Base-by-base conservation (phyloP, 2,113 vertebrate genomes). In the Corydoras maculifer region DNA sequence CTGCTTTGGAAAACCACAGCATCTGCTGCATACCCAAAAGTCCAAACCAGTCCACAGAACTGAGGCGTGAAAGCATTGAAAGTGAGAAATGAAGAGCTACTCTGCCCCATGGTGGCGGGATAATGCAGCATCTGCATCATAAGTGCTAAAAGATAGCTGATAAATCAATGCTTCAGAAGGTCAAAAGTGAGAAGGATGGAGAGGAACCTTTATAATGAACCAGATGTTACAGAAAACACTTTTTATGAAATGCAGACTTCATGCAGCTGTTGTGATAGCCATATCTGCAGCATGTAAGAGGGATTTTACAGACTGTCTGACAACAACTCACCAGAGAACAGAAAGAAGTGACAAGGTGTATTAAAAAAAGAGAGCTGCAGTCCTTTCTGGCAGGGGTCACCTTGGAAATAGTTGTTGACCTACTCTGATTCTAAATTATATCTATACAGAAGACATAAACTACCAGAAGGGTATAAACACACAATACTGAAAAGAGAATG, bases 21-120 rank as follows among this genome's bases (percentile, higher is more conserved):
- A 74, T 48, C 62, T 69, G 64, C 62, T n/a, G 49, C 64, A 35
- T 65, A 13, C 49, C 58, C 35, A 66, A 67, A 77, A 77, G 63
- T 69, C 75, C 32, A 64, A 71, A 31, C 14, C 60, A 63, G n/a
- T 5, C n/a, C 57, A 74, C 8, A 43, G 43, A 8, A 62, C 32
- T 12, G 5, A 51, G 3, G 11, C 11, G 8, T 8, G 55, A 48
- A 62, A 53, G 12, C 2, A 9, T 10, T 11, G 51, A 8, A 15
- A 59, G 51, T 9, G 35, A 51, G 18, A 54, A 54, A 18, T 61
- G 65, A 63, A 48, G 74, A 50, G 65, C 75, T 70, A 83, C 66
- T 76, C 75, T 85, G 83, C 80, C 83, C 84, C 82, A 86, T 82
- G 54, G 74, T 84, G 88, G 68, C 31, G 0, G 54, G 1, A 31